Base-by-base conservation (phyloP, 2,888 invertebrate genomes). In the Sinhomidia bicolor region DNA sequence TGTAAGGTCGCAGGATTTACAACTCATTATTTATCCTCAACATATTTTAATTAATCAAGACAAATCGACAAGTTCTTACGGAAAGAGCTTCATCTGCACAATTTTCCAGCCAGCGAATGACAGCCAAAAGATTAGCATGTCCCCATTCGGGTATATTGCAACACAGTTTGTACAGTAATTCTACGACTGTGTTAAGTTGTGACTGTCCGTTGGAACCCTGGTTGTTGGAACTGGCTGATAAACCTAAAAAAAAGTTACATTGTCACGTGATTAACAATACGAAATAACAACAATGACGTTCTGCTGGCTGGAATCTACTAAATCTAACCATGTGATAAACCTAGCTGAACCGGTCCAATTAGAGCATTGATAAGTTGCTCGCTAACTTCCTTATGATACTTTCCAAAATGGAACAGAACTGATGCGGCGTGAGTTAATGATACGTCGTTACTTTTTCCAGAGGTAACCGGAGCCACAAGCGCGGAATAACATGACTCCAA, bases 121-220 rank as follows among this genome's bases (percentile, higher is more conserved):
- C 86, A 23, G 89, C 88, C 5, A 89, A 68, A 9, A 92, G 68
- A 89, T 92, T 92, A 2, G 82, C 81, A 57, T 85, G 86, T 5
- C 92, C 92, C 89, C 90, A 92, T 3, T 91, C 87, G 6, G 91
- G 91, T 68, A 91, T 89, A 41, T 89, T 81, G 76, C 91, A 91
- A 92, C 97, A 97, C 89, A 98, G 94, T 93, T 96, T 96, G 92
- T 96, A 97, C 85, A 97, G 94, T 87, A 97, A 94, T 94, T 97
- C 97, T 92, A 98, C 97, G 36, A 97, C 96, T 44, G 95, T 95
- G 90, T 95, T 95, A 87, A 91, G 86, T 92, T 93, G 94, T 51
- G 93, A 93, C 54, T 93, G 92, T 20, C 93, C 93, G 91, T 93
- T 93, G 20, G 93, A 88, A 17, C 89, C 79, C 17, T 90, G 82